phyloP scores from a whole-genome alignment of 2,888 invertebrate genomes.

The Nesidiocoris tenuis region DNA sequence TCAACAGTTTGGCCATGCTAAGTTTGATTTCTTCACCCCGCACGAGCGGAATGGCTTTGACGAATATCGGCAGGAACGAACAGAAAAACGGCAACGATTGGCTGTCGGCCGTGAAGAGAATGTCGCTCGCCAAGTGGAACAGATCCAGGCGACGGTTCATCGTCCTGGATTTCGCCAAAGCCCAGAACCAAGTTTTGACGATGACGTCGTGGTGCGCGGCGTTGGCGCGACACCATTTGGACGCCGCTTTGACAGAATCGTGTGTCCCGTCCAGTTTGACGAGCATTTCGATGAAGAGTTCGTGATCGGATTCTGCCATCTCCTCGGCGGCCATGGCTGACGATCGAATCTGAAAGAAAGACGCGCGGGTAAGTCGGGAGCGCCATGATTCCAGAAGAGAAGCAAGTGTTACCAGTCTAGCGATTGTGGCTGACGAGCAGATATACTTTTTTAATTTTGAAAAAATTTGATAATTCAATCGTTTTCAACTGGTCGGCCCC shows the following conservation, averaged over 20 bases:
- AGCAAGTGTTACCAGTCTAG: too few species aligned
- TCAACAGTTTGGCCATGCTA: constrained; percentile 22
- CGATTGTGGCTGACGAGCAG: too few species aligned
- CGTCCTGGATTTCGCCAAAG: constrained; percentile 9
- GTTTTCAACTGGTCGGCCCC: too few species aligned
- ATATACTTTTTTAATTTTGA: too few species aligned
- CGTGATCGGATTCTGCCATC: constrained; percentile 26
- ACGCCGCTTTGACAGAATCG: constrained; percentile 33
- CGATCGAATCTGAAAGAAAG: background rate
- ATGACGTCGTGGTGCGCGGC: constrained; percentile 13
- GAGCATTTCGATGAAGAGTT: constrained; percentile 30
- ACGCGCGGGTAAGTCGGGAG: too few species aligned
- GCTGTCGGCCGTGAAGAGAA: constrained; percentile 19
- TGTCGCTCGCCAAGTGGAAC: constrained; percentile 34
- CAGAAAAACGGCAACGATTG: constrained; percentile 17
- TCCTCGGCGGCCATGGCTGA: background rate
- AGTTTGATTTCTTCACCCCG: constrained; percentile 28
- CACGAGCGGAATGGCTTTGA: constrained; percentile 31
- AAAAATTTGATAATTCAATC: too few species aligned
- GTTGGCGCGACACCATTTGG: constrained; percentile 36
- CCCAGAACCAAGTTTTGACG: constrained; percentile 26
- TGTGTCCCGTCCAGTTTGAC: constrained; percentile 32
- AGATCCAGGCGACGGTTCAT: constrained; percentile 18
- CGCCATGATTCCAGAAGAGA: too few species aligned
- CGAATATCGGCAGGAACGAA: constrained; percentile 24